Percentiles rank a stretch among this genome's conserved stretches.
Evolutionary conservation across 1,140 invertebrate genomes (phyloP).

Genomic region (Euura lappo): DNA sequence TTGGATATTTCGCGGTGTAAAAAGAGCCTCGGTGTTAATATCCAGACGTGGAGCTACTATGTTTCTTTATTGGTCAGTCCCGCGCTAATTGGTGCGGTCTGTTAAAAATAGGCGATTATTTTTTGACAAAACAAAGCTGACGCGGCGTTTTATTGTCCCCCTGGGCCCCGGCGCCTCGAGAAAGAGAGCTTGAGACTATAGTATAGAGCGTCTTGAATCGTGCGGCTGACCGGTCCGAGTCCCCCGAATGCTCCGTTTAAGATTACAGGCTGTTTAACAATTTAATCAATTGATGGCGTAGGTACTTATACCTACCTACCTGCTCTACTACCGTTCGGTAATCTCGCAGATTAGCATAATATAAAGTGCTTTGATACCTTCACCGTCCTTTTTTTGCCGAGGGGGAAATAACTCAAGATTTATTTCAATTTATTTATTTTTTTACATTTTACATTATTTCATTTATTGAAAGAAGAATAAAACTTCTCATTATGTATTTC

Average conservation of each 20-base stretch:
- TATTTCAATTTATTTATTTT: too few relatives aligned
- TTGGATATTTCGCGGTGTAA: too few relatives aligned
- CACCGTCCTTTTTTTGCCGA: too few relatives aligned
- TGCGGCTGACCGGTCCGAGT: not conserved
- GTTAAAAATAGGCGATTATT: not conserved
- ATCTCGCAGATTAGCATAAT: not conserved
- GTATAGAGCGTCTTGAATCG: not conserved
- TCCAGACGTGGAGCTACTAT: not conserved
- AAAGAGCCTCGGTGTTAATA: not conserved
- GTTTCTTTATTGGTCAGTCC: not conserved
- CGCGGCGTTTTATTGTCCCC: constrained; percentile 3
- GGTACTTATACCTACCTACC: constrained; percentile 1
- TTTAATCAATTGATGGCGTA: not conserved
- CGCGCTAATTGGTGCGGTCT: not conserved
- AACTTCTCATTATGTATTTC: too few relatives aligned
- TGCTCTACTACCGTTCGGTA: not conserved
- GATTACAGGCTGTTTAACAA: not conserved
- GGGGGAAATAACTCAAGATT: too few relatives aligned
- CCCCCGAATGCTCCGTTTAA: not conserved
- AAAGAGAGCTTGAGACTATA: not conserved
- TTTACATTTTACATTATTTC: too few relatives aligned
- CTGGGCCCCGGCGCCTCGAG: not conserved
- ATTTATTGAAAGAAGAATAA: too few relatives aligned
- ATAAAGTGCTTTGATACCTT: not conserved
- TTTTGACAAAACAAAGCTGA: constrained; percentile 1